These are phyloP conservation scores for Galleria mellonella DNA, from an alignment of 1,140 invertebrate genomes.

Conservation along the genomic window DNA sequence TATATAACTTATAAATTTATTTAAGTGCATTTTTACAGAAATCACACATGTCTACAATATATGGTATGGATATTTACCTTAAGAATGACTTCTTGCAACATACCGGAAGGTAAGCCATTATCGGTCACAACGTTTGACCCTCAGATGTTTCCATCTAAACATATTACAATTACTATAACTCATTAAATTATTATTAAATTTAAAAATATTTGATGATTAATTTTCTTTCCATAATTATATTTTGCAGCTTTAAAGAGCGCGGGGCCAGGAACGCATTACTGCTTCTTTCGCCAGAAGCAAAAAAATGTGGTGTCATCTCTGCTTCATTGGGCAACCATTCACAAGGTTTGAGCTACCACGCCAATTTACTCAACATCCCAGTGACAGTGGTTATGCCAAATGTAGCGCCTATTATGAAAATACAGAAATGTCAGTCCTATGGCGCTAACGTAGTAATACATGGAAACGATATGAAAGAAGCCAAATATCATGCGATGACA, in stretches of 20 bases:
- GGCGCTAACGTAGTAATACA: constrained; percentile 90
- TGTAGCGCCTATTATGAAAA: constrained; percentile 94
- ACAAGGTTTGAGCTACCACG: constrained; percentile 90
- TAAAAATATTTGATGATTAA: too few species aligned
- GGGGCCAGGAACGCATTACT: constrained; percentile 91
- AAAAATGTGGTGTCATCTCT: constrained; percentile 88
- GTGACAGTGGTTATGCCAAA: constrained; percentile 96
- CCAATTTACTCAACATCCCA: constrained; percentile 84
- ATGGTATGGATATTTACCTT: constrained; percentile 90
- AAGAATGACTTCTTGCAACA: constrained; percentile 96
- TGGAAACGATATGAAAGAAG: constrained; percentile 90
- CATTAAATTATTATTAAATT: too few species aligned
- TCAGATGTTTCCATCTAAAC: too few species aligned
- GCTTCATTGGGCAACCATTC: constrained; percentile 96
- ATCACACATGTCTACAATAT: constrained; percentile 85
- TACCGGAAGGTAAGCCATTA: constrained; percentile 85
- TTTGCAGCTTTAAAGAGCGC: constrained; percentile 90
- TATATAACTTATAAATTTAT: too few species aligned
- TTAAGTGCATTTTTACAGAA: constrained; percentile 76
- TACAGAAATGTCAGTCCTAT: constrained; percentile 87
- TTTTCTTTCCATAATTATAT: neutral
- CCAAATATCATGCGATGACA: constrained; percentile 85
- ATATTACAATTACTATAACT: neutral
- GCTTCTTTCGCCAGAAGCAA: constrained; percentile 83
- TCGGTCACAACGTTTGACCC: too few species aligned